Conservation (phyloP, 1,140 invertebrate genomes). For the Brachystomella parvula region DNA sequence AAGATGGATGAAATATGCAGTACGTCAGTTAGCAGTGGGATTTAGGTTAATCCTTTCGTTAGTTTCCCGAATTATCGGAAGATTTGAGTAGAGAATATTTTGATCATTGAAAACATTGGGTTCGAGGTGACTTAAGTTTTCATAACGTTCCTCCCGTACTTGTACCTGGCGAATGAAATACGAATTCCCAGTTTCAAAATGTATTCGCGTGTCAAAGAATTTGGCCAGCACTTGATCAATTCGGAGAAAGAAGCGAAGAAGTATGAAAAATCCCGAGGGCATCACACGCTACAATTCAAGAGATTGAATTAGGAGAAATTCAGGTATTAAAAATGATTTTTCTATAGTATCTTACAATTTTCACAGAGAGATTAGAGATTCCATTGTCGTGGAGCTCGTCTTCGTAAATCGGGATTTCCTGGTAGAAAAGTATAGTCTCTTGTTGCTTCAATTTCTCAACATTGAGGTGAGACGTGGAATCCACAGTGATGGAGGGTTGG, state of each 20-base stretch:
- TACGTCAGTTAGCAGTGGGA: background rate
- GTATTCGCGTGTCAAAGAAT: slow-evolving; percentile 85
- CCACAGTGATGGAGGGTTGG: slow-evolving; percentile 16
- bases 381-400: slow-evolving; percentile 99
- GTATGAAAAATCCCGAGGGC: slow-evolving; percentile 84
- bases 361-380: slow-evolving; percentile 76
- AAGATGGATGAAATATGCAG: background rate
- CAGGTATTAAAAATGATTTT: slow-evolving; percentile 8
- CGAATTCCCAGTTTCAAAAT: slow-evolving; percentile 67
- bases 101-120: slow-evolving; percentile 26
- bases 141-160: slow-evolving; percentile 52
- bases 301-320: slow-evolving; percentile 39
- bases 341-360: slow-evolving; percentile 67
- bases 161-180: slow-evolving; percentile 71
- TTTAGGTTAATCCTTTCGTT: slow-evolving; percentile 24
- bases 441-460: slow-evolving; percentile 79
- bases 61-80: slow-evolving; percentile 18
- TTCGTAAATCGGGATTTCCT: slow-evolving; percentile 89
- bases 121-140: slow-evolving; percentile 19
- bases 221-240: slow-evolving; percentile 86
- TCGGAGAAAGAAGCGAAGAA: slow-evolving; percentile 83
- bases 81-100: slow-evolving; percentile 26
- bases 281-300: slow-evolving; percentile 91
- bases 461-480: slow-evolving; percentile 73
- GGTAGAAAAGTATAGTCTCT: slow-evolving; percentile 91